A percentile compares a stretch with the other conserved stretches of the same genome.
phyloP scores from a whole-genome alignment of 2,888 invertebrate genomes.

The Bombyx huttoni region DNA sequence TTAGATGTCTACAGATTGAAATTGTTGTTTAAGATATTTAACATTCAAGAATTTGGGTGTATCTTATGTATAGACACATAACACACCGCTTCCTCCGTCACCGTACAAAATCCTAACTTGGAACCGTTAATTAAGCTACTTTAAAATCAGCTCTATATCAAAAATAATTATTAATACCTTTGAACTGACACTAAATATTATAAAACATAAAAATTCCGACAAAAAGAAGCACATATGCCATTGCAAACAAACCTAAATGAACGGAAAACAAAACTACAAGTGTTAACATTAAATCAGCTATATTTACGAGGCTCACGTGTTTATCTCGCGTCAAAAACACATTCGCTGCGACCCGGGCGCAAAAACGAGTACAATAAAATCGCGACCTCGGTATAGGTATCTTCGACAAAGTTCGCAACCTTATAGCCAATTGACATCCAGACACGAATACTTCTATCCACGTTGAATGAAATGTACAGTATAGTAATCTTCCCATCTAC shows the following conservation, averaged over 20 bases:
- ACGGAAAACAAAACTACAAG: conserved; percentile 2
- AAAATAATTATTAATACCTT: too few relatives aligned
- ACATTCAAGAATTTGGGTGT: too few relatives aligned
- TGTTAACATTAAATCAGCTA: conserved; percentile 7
- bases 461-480: conserved; percentile 1
- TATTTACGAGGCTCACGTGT: conserved; percentile 22
- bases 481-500: background rate
- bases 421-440: conserved; percentile 66
- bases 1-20: too few relatives aligned
- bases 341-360: conserved; percentile 25
- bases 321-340: conserved; percentile 31
- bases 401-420: conserved; percentile 45
- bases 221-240: background rate
- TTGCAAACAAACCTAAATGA: background rate
- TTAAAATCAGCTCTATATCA: too few relatives aligned
- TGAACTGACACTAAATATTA: too few relatives aligned
- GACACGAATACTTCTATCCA: conserved; percentile 35
- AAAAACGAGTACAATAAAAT: conserved; percentile 38
- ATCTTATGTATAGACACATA: too few relatives aligned
- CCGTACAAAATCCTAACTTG: too few relatives aligned
- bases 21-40: too few relatives aligned
- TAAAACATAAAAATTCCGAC: background rate
- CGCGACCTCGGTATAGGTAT: conserved; percentile 20
- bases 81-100: too few relatives aligned
- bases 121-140: too few relatives aligned